These are phyloP conservation scores for western clawed frog (Xenopus tropicalis) DNA, from an alignment of 2,113 vertebrate genomes.

Conservation along the genomic window DNA sequence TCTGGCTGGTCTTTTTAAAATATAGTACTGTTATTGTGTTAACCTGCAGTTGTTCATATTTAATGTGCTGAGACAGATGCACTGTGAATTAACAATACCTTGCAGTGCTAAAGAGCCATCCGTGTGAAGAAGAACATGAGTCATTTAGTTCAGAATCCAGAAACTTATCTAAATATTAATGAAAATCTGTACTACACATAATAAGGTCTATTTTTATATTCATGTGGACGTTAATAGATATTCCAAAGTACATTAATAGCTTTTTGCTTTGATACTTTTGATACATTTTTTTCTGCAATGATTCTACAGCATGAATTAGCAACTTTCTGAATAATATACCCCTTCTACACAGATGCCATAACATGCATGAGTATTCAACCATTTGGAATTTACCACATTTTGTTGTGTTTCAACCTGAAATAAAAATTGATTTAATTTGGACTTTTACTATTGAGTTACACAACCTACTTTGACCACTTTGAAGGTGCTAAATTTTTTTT, in stretches of 20 bases:
- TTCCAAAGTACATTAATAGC: not conserved
- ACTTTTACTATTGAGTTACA: no score
- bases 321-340: no score
- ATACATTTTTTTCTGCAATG: not conserved
- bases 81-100: conserved; percentile 32
- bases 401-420: no score
- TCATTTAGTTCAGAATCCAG: conserved; percentile 36
- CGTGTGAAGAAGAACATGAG: conserved; percentile 17
- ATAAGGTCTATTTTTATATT: conserved; percentile 26
- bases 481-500: no score
- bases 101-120: conserved; percentile 17
- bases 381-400: no score
- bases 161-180: conserved; percentile 33
- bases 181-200: conserved; percentile 5
- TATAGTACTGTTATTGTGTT: conserved; percentile 18
- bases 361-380: no score
- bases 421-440: no score
- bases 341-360: no score
- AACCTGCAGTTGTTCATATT: conserved; percentile 30
- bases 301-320: no score
- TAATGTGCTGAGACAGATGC: conserved; percentile 38
- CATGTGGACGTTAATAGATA: not conserved
- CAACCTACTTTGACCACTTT: no score
- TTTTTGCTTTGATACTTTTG: not conserved
- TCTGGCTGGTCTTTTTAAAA: conserved; percentile 19